Evolutionary conservation across 1,140 invertebrate species (phyloP).

Genomic region (Drosophila triauraria): DNA sequence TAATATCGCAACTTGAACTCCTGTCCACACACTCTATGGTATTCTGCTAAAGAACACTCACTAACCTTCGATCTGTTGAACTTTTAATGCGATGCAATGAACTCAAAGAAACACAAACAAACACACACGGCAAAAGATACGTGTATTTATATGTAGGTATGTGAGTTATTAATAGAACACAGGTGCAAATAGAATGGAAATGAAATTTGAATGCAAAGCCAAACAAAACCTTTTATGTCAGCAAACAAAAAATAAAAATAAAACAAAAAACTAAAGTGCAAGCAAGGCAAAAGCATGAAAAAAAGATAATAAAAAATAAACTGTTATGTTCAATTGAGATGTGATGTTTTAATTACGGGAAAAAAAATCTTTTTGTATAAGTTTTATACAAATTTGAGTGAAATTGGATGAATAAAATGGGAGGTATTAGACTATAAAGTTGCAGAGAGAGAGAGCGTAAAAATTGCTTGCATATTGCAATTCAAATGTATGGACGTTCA

Average conservation of each 20-base stretch:
- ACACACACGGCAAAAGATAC: conserved; percentile 20
- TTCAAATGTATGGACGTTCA: too few species aligned
- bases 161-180: conserved; percentile 44
- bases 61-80: conserved; percentile 47
- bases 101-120: conserved; percentile 8
- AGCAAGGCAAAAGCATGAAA: conserved; percentile 34
- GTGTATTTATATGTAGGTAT: conserved; percentile 48
- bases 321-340: conserved; percentile 75
- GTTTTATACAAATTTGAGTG: background rate
- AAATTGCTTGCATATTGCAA: too few species aligned
- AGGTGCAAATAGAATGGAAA: conserved; percentile 40
- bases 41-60: conserved; percentile 17
- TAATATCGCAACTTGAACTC: conserved; percentile 26
- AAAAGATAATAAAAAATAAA: conserved; percentile 78
- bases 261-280: conserved; percentile 22
- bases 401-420: too few species aligned
- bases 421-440: background rate
- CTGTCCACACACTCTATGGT: conserved; percentile 24
- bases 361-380: too few species aligned
- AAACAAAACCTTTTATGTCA: conserved; percentile 40
- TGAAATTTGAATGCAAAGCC: conserved; percentile 34
- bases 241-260: conserved; percentile 8
- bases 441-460: too few species aligned
- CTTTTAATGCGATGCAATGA: conserved; percentile 28
- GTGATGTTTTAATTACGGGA: conserved; percentile 17